A percentile compares a stretch with the other conserved stretches of the same genome.
Conservation (phyloP, 2,113 vertebrate species). For the Scatophagus argus region DNA sequence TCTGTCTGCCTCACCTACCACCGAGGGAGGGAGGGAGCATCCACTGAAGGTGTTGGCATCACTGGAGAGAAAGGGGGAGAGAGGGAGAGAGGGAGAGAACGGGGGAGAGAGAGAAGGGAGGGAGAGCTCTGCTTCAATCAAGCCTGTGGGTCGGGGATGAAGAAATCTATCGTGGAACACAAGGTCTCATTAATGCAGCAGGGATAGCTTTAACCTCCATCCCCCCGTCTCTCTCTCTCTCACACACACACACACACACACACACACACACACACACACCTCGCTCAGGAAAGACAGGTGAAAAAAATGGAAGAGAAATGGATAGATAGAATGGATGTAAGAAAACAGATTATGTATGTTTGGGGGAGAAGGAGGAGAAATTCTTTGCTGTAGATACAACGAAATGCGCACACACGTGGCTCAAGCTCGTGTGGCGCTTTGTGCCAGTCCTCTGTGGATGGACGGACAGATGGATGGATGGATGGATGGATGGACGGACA, state of each 20-base stretch:
- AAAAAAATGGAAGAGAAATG: conserved; percentile 26
- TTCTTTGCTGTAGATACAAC: not conserved
- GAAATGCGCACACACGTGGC: conserved; percentile 3
- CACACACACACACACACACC: conserved; percentile 17
- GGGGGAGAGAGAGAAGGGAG: too few species aligned
- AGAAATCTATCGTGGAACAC: conserved; percentile 72
- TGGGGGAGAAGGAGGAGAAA: not conserved
- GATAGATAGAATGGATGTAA: conserved; percentile 32
- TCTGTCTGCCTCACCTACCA: conserved; percentile 80
- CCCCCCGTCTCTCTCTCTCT: not conserved
- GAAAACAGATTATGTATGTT: conserved; percentile 34
- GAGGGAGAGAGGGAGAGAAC: conserved; percentile 11
- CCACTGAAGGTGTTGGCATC: conserved; percentile 52
- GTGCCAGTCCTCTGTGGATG: too few species aligned
- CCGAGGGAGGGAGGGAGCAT: conserved; percentile 30
- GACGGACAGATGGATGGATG: not conserved
- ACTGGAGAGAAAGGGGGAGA: conserved; percentile 22
- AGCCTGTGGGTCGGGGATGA: conserved; percentile 66
- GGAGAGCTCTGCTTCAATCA: conserved; percentile 78
- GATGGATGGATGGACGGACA: not conserved
- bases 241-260: conserved; percentile 25
- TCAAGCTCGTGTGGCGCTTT: too few species aligned
- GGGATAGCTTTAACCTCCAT: conserved; percentile 69
- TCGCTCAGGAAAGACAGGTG: conserved; percentile 27
- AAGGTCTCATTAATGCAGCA: conserved; percentile 74